These are phyloP conservation scores for Leptinotarsa rubiginosa DNA, from an alignment of 2,888 invertebrate species.

Conservation along the genomic window DNA sequence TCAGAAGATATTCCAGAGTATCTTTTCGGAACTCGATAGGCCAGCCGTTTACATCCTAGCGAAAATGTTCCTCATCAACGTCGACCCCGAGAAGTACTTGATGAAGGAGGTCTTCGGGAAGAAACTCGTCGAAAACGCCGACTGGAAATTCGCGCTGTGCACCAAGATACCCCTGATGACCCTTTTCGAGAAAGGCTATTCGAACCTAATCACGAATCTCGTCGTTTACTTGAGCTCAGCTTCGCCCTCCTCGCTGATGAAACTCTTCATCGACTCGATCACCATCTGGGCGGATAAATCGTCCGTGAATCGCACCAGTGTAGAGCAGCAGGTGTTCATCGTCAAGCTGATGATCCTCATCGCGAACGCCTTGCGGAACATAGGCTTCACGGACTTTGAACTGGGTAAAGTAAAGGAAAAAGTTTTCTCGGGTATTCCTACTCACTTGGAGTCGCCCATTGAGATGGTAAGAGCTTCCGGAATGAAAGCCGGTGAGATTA, in stretches of 20 bases:
- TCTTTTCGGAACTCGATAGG: constrained; percentile 71
- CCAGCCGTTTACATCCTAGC: constrained; percentile 72
- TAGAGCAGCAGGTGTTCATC: constrained; percentile 78
- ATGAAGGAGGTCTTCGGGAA: constrained; percentile 69
- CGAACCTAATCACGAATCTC: constrained; percentile 70
- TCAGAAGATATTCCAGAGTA: constrained; percentile 66
- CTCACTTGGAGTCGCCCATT: constrained; percentile 76
- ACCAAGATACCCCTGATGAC: constrained; percentile 73
- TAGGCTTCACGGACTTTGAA: constrained; percentile 55
- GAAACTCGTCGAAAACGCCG: constrained; percentile 67
- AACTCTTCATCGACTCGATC: constrained; percentile 70
- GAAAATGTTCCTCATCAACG: constrained; percentile 69
- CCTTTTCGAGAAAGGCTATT: constrained; percentile 66
- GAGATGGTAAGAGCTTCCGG: constrained; percentile 75
- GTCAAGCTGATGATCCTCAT: constrained; percentile 75
- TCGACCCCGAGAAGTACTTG: constrained; percentile 66
- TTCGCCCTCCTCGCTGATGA: constrained; percentile 59
- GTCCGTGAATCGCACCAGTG: constrained; percentile 72
- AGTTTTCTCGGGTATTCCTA: constrained; percentile 75
- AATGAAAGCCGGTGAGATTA: constrained; percentile 79
- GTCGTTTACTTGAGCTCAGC: constrained; percentile 71
- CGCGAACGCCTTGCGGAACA: constrained; percentile 67
- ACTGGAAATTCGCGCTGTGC: constrained; percentile 77
- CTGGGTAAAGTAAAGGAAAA: constrained; percentile 66
- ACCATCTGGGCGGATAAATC: constrained; percentile 78